Conservation (phyloP, 2,888 invertebrate species). For the Octodonta nipae region DNA sequence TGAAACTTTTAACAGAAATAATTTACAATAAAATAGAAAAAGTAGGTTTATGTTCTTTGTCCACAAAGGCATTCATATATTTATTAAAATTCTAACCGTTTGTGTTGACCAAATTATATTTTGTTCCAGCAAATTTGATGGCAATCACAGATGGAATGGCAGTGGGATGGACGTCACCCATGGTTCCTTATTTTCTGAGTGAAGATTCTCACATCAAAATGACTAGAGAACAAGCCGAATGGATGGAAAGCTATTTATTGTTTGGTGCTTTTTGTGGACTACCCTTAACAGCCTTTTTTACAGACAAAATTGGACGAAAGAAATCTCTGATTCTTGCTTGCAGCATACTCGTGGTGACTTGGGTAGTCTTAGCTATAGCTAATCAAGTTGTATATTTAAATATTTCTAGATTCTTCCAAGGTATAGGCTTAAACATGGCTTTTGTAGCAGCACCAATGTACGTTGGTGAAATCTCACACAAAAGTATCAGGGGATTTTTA, state of each 20-base stretch:
- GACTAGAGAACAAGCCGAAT: conserved; percentile 19
- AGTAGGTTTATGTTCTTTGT: too few relatives aligned
- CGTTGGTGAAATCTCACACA: conserved; percentile 32
- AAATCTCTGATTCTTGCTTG: conserved; percentile 26
- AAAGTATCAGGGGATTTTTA: conserved; percentile 31
- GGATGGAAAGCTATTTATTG: conserved; percentile 22
- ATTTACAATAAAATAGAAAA: too few relatives aligned
- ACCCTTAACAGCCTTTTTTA: conserved; percentile 24
- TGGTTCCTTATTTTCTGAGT: conserved; percentile 27
- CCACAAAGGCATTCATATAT: too few relatives aligned
- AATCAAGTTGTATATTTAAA: conserved; percentile 22
- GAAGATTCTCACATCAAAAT: conserved; percentile 26
- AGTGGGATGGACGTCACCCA: conserved; percentile 33
- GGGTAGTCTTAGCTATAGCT: conserved; percentile 25
- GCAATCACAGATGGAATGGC: conserved; percentile 34
- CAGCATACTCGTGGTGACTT: conserved; percentile 22
- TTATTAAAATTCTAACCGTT: too few relatives aligned
- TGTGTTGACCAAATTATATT: too few relatives aligned
- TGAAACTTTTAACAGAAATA: too few relatives aligned
- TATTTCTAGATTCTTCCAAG: conserved; percentile 27
- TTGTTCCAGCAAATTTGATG: conserved; percentile 29
- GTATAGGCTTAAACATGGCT: conserved; percentile 31
- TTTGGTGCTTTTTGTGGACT: conserved; percentile 18
- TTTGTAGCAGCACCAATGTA: conserved; percentile 34
- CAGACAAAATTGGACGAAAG: conserved; percentile 24